These are phyloP conservation scores for Psittacara wagleri DNA, from an alignment of 2,113 vertebrate species.

Conservation along the genomic window DNA sequence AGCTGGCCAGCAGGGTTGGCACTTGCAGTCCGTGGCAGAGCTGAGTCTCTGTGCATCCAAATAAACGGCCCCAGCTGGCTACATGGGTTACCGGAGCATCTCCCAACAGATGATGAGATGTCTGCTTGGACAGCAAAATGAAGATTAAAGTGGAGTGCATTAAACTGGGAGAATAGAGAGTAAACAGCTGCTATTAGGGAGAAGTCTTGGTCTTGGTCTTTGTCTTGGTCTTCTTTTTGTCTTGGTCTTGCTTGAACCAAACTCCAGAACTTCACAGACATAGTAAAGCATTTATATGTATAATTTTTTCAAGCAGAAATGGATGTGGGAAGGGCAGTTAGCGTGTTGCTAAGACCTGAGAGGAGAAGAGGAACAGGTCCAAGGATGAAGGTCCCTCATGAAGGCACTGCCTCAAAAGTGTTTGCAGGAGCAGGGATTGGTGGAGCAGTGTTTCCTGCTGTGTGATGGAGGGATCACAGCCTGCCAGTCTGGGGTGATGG, in stretches of 20 bases:
- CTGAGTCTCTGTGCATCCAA: neutral
- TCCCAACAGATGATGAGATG: neutral
- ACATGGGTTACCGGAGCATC: neutral
- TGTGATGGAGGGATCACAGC: neutral
- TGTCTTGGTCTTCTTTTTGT: neutral
- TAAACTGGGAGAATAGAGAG: neutral
- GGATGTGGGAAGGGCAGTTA: neutral
- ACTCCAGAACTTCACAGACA: accelerated
- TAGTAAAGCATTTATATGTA: neutral
- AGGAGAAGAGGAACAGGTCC: neutral
- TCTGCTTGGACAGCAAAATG: neutral
- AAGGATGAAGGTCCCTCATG: neutral
- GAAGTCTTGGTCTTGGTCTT: neutral
- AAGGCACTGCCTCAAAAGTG: neutral
- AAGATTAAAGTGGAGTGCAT: neutral
- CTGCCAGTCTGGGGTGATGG: neutral
- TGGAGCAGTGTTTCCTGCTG: neutral
- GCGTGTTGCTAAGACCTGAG: accelerated
- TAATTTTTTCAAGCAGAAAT: neutral
- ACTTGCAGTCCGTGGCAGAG: neutral
- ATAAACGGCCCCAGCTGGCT: neutral
- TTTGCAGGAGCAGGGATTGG: neutral
- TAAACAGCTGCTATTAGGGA: neutral
- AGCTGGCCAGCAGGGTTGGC: neutral
- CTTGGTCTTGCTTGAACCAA: neutral